These are phyloP conservation scores for Columbina picui DNA, from an alignment of 2,113 vertebrate species.

Conservation along the genomic window DNA sequence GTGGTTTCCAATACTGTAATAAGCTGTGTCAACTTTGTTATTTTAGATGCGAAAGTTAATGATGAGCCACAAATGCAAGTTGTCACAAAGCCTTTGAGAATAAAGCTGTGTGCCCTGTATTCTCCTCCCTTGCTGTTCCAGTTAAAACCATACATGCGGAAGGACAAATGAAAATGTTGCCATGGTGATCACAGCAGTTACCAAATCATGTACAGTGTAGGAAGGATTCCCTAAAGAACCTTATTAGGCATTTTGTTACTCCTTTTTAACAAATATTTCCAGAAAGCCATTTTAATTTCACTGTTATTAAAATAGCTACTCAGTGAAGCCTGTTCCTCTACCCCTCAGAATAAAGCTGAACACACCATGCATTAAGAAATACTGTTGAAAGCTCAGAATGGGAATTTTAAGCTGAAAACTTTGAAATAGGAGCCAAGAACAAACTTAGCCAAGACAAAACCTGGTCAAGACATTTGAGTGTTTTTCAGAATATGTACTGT, in stretches of 20 bases:
- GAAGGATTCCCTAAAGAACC: conserved; percentile 64
- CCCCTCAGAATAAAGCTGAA: not conserved
- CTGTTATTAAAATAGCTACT: not conserved
- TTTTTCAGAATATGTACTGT: not conserved
- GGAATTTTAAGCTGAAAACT: not conserved
- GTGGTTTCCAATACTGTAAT: not conserved
- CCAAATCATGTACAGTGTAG: conserved; percentile 21
- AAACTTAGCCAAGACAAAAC: not conserved
- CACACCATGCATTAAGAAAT: not conserved
- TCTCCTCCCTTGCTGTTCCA: conserved; percentile 43
- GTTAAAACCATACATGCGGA: conserved; percentile 47
- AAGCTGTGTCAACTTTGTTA: not conserved
- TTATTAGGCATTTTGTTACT: conserved; percentile 43
- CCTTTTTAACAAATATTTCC: conserved; percentile 34
- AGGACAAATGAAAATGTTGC: conserved; percentile 65
- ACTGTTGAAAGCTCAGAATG: not conserved
- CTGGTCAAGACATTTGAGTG: not conserved
- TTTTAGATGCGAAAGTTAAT: conserved; percentile 24
- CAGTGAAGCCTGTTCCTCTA: not conserved
- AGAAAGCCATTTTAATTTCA: conserved; percentile 20
- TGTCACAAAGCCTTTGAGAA: conserved; percentile 47
- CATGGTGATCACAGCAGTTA: conserved; percentile 55
- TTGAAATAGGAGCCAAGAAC: not conserved
- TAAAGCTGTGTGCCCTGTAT: conserved; percentile 43
- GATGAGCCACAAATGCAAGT: conserved; percentile 34